A percentile compares a stretch with the other conserved stretches of the same genome.
phyloP scores from a whole-genome alignment of 2,888 invertebrate genomes.

The Euzetes globulus region DNA sequence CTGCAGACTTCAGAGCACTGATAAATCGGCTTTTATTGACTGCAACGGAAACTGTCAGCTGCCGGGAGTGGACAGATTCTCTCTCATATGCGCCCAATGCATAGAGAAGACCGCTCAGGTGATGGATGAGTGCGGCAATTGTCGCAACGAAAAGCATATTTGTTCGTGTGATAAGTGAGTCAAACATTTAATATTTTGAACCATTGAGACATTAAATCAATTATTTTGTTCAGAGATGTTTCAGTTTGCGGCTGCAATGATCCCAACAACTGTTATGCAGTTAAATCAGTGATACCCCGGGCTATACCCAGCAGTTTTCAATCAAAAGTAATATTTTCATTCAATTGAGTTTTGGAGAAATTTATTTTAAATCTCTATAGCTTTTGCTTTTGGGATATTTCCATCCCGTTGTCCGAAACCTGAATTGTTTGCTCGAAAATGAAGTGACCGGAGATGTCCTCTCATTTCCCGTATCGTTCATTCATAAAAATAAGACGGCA shows the following conservation, averaged over 20 bases:
- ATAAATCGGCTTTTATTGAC: constrained; percentile 39
- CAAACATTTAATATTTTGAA: neutral
- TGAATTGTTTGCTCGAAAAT: constrained; percentile 33
- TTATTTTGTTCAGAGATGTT: constrained; percentile 27
- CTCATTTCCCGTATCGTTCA: constrained; percentile 32
- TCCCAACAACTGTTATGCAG: constrained; percentile 34
- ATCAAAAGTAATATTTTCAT: constrained; percentile 11
- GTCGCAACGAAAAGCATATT: constrained; percentile 36
- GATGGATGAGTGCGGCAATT: constrained; percentile 41
- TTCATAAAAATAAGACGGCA: constrained; percentile 35
- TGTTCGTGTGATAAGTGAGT: constrained; percentile 40
- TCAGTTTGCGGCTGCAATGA: constrained; percentile 36
- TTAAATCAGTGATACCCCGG: constrained; percentile 26
- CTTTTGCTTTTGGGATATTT: constrained; percentile 35
- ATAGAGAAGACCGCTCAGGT: constrained; percentile 36
- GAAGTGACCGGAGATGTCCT: constrained; percentile 12
- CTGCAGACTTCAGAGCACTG: constrained; percentile 36
- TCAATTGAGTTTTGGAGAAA: neutral
- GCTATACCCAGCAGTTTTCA: constrained; percentile 21
- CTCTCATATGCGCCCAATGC: constrained; percentile 38
- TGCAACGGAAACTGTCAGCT: constrained; percentile 40
- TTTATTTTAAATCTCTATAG: constrained; percentile 2
- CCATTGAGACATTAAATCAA: neutral
- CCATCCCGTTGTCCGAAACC: constrained; percentile 26
- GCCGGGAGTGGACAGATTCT: constrained; percentile 37